Conservation (phyloP, 2,888 invertebrate genomes). For the Napeogenes inachia region DNA sequence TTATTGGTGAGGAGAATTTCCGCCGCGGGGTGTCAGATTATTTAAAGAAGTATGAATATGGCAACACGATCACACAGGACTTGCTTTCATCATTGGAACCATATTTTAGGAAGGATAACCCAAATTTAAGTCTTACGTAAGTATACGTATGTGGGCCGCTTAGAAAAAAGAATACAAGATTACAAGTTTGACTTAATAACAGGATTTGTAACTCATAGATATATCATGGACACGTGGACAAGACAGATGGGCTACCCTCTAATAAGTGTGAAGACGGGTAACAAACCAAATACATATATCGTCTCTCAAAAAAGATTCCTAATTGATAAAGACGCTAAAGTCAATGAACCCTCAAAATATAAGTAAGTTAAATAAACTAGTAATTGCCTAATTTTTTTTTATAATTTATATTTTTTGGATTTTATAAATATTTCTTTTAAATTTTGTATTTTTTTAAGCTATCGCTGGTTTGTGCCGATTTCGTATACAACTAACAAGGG, state of each 20-base stretch:
- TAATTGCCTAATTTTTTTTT: background rate
- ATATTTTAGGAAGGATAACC: constrained; percentile 65
- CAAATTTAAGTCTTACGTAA: constrained; percentile 72
- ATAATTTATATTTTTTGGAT: background rate
- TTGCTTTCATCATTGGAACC: constrained; percentile 82
- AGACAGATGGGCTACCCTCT: constrained; percentile 92
- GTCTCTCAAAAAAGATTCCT: constrained; percentile 88
- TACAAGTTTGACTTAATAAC: too few relatives aligned
- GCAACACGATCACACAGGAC: constrained; percentile 89
- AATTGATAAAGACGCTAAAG: constrained; percentile 79
- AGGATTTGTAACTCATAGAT: constrained; percentile 41
- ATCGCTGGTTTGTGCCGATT: constrained; percentile 92
- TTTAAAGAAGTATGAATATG: constrained; percentile 81
- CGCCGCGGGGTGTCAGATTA: constrained; percentile 85
- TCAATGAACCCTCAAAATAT: constrained; percentile 66
- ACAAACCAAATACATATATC: constrained; percentile 65
- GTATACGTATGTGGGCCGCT: constrained; percentile 34
- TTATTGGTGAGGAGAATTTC: constrained; percentile 85
- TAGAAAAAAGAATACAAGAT: too few relatives aligned
- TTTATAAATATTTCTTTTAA: background rate
- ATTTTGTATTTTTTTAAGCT: constrained; percentile 67
- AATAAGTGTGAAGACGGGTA: constrained; percentile 75
- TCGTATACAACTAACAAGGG: constrained; percentile 81
- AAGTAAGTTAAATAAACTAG: constrained; percentile 53
- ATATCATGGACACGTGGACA: constrained; percentile 93